A percentile compares a stretch with the other conserved stretches of the same genome.
phyloP scores from a whole-genome alignment of 2,113 vertebrate genomes.

The Misgurnus mizolepis region DNA sequence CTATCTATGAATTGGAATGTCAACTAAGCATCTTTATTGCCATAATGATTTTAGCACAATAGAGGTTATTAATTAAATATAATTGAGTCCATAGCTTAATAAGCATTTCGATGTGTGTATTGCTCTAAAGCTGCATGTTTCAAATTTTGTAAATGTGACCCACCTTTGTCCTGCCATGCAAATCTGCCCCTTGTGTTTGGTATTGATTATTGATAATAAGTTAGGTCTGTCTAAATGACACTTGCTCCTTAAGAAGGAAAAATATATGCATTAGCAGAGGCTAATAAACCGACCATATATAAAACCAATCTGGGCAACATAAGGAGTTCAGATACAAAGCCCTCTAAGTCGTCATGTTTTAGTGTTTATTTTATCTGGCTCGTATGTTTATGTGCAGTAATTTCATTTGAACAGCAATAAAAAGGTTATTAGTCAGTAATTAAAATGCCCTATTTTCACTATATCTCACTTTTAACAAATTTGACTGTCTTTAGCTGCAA shows the following conservation, averaged over 20 bases:
- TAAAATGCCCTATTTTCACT: too few relatives aligned
- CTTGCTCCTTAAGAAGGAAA: not conserved
- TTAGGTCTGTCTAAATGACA: not conserved
- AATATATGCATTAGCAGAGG: not conserved
- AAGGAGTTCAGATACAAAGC: not conserved
- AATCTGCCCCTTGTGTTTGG: not conserved
- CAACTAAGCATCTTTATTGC: conserved; percentile 72
- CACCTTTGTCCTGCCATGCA: conserved; percentile 1
- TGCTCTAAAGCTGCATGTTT: not conserved
- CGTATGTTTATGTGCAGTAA: too few relatives aligned
- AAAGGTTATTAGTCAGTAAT: too few relatives aligned
- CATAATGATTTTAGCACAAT: conserved; percentile 66
- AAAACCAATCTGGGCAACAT: not conserved
- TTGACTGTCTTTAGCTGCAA: too few relatives aligned
- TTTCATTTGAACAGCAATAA: too few relatives aligned
- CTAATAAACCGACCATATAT: not conserved
- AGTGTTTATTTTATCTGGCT: too few relatives aligned
- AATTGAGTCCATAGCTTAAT: conserved; percentile 61
- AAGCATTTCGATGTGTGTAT: conserved; percentile 47
- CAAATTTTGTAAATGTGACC: not conserved
- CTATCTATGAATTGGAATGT: conserved; percentile 68
- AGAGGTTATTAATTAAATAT: conserved; percentile 68
- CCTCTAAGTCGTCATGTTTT: too few relatives aligned
- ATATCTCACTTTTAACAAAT: too few relatives aligned
- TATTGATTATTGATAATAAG: not conserved